Evolutionary conservation across 2,113 vertebrate genomes (phyloP).

Genomic region (Ancistrus triradiatus): DNA sequence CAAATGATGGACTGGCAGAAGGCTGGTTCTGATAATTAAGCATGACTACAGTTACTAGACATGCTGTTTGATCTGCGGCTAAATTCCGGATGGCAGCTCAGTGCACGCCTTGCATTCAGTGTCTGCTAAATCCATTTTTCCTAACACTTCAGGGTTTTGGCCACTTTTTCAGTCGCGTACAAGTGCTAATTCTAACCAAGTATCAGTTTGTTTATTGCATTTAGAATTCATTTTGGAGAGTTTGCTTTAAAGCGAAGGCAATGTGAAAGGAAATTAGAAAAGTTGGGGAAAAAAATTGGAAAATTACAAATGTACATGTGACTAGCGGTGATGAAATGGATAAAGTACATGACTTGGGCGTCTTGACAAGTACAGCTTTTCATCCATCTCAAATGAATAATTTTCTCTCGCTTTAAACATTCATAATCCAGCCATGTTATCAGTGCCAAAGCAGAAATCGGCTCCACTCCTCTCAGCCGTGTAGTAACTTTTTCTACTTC

Average conservation of each 20-base stretch:
- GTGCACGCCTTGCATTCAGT: constrained; percentile 4
- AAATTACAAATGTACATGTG: no score
- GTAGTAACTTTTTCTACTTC: constrained; percentile 65
- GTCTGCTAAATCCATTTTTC: constrained; percentile 11
- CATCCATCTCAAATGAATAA: constrained; percentile 77
- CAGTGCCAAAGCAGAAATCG: constrained; percentile 72
- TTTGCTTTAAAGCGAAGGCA: no score
- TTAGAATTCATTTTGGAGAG: no score
- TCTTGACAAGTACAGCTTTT: constrained; percentile 75
- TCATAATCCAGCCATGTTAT: constrained; percentile 76
- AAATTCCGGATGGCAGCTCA: constrained; percentile 24
- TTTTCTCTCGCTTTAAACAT: constrained; percentile 76
- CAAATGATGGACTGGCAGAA: constrained; percentile 45
- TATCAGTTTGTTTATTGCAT: no score
- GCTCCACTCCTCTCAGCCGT: constrained; percentile 63
- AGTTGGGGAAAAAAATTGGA: no score
- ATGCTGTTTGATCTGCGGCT: constrained; percentile 40
- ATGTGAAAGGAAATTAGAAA: no score
- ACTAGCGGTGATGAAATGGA: constrained; percentile 71
- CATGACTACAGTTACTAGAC: constrained; percentile 38
- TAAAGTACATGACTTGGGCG: constrained; percentile 74
- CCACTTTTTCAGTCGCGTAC: background rate
- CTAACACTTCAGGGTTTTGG: background rate
- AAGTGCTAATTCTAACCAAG: no score
- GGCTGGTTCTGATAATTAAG: constrained; percentile 50